A percentile compares a stretch with the other conserved stretches of the same genome.
Evolutionary conservation across 1,140 invertebrate genomes (phyloP).

Genomic region (Ridgeia piscesae): DNA sequence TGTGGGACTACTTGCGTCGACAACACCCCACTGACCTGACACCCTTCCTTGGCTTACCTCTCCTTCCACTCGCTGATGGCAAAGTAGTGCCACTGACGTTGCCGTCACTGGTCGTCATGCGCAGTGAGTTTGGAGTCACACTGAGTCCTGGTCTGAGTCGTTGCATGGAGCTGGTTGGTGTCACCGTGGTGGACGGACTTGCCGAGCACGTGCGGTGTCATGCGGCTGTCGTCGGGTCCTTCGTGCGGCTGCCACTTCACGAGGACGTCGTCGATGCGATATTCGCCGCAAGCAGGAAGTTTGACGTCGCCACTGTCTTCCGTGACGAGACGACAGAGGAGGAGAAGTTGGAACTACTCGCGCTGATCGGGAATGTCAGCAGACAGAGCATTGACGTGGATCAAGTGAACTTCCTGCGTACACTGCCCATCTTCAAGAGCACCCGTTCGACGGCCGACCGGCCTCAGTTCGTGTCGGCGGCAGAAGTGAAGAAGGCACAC

Average conservation of each 20-base stretch:
- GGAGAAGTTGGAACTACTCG: neutral
- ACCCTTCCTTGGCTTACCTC: neutral
- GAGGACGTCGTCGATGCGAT: neutral
- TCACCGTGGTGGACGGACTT: slow-evolving; percentile 26
- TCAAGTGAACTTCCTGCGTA: neutral
- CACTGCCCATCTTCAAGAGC: neutral
- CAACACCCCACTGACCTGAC: neutral
- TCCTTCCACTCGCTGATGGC: neutral
- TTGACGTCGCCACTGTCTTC: neutral
- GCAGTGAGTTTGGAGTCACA: neutral
- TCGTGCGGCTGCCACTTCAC: neutral
- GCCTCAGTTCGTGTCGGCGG: neutral
- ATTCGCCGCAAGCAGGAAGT: neutral
- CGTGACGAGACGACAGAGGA: neutral
- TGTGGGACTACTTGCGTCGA: slow-evolving; percentile 20
- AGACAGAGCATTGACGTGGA: neutral
- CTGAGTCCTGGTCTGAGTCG: slow-evolving; percentile 7
- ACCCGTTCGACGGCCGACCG: neutral
- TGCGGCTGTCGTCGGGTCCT: neutral
- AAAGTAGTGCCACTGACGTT: neutral
- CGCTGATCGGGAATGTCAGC: neutral
- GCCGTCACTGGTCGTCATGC: neutral
- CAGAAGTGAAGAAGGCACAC: slow-evolving; percentile 3
- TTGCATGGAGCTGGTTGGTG: slow-evolving; percentile 11
- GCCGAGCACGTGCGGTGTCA: slow-evolving; percentile 19